Conservation (phyloP, 1,140 invertebrate species). For the Papilio polyxenes region DNA sequence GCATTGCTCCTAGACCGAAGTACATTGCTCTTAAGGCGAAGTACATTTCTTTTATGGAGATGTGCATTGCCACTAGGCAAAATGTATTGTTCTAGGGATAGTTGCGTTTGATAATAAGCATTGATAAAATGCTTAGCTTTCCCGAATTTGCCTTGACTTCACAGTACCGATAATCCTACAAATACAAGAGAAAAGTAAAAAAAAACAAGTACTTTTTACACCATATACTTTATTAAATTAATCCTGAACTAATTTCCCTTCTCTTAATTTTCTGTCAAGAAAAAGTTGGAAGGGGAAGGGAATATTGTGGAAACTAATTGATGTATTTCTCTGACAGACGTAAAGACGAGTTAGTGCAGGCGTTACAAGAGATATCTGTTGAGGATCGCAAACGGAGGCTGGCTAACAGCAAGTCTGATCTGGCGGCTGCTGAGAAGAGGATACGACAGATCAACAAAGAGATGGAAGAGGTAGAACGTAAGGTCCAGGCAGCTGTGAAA, state of each 20-base stretch:
- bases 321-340: slow-evolving; percentile 69
- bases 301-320: neutral
- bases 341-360: slow-evolving; percentile 93
- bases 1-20: neutral
- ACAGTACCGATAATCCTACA: no score
- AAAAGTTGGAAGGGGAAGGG: no score
- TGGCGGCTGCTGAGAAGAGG: slow-evolving; percentile 89
- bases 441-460: slow-evolving; percentile 92
- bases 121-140: no score
- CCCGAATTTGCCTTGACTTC: no score
- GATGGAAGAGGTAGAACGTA: slow-evolving; percentile 83
- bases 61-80: neutral
- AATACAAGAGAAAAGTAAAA: no score
- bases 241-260: no score
- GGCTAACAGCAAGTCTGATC: slow-evolving; percentile 90
- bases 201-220: no score
- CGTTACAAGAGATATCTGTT: slow-evolving; percentile 96
- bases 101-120: no score
- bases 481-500: slow-evolving; percentile 89
- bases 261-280: no score
- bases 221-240: no score
- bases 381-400: slow-evolving; percentile 95
- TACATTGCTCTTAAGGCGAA: neutral
- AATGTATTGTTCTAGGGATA: neutral
- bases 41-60: no score